phyloP scores from a whole-genome alignment of 2,113 vertebrate species.

The Polyodon spathula region DNA sequence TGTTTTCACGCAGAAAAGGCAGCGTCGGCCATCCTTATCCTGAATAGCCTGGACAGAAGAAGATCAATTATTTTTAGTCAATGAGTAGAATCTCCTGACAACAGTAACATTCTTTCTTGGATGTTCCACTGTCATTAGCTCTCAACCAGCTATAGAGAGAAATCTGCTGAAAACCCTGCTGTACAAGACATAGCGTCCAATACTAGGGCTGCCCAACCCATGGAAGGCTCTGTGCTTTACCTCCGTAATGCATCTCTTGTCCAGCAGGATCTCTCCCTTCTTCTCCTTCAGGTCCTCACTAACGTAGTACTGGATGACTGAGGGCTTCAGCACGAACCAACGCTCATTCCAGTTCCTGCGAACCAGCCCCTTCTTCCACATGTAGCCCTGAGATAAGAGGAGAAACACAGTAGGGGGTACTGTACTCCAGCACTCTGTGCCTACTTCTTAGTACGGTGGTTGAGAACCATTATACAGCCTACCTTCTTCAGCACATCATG shows the following conservation, averaged over 20 bases:
- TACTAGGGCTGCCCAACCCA: neutral
- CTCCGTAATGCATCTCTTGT: conserved; percentile 52
- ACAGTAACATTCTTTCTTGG: too few species aligned
- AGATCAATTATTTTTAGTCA: neutral
- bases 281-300: conserved; percentile 59
- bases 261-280: conserved; percentile 56
- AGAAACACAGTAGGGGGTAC: neutral
- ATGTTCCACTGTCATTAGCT: too few species aligned
- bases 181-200: too few species aligned
- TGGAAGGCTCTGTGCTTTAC: conserved; percentile 25
- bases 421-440: neutral
- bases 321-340: conserved; percentile 63
- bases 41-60: conserved; percentile 39
- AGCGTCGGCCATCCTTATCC: conserved; percentile 63
- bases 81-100: too few species aligned
- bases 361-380: conserved; percentile 65
- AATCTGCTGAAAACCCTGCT: too few species aligned
- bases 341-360: conserved; percentile 68
- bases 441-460: too few species aligned
- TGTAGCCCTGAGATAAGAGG: conserved; percentile 50
- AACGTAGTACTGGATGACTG: conserved; percentile 49
- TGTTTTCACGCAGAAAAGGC: conserved; percentile 61
- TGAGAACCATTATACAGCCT: too few species aligned
- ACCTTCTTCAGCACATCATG: conserved; percentile 63
- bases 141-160: too few species aligned